Evolutionary conservation across 2,113 vertebrate species (phyloP).

Genomic region (Rana temporaria): DNA sequence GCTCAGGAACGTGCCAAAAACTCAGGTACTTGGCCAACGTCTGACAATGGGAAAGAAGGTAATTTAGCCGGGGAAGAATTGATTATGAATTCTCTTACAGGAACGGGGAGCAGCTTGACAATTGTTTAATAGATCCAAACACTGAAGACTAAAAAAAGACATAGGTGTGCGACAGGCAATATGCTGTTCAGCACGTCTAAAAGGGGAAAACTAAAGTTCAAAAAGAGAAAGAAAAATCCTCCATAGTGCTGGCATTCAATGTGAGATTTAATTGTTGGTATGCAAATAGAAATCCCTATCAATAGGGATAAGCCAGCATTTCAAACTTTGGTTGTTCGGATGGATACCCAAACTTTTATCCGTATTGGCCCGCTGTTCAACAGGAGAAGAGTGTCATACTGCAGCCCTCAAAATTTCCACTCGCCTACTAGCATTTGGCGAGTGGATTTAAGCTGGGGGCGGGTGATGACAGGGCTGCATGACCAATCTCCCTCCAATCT

Average conservation of each 20-base stretch:
- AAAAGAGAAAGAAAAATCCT: neutral
- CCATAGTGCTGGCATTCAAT: neutral
- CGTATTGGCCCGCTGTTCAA: no score
- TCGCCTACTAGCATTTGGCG: no score
- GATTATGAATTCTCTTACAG: slow-evolving; percentile 57
- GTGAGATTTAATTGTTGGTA: no score
- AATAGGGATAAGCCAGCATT: no score
- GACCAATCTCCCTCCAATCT: no score
- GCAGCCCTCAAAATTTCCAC: no score
- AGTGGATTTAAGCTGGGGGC: no score
- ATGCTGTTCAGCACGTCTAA: neutral
- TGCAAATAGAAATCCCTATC: no score
- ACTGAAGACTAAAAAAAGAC: neutral
- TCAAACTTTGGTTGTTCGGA: no score
- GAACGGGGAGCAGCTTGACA: slow-evolving; percentile 61
- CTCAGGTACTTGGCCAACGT: slow-evolving; percentile 50
- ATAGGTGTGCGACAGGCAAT: neutral
- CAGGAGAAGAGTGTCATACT: no score
- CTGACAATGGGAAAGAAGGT: slow-evolving; percentile 59
- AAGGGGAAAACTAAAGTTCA: neutral
- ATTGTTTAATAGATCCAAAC: slow-evolving; percentile 62
- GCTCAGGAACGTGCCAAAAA: slow-evolving; percentile 46
- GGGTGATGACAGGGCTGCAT: no score
- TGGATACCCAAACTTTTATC: no score
- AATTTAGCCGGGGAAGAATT: slow-evolving; percentile 56